Evolutionary conservation across 2,113 vertebrate genomes (phyloP), one percentile per base, ranked within the genome.

Genomic region (Takifugu flavidus): DNA sequence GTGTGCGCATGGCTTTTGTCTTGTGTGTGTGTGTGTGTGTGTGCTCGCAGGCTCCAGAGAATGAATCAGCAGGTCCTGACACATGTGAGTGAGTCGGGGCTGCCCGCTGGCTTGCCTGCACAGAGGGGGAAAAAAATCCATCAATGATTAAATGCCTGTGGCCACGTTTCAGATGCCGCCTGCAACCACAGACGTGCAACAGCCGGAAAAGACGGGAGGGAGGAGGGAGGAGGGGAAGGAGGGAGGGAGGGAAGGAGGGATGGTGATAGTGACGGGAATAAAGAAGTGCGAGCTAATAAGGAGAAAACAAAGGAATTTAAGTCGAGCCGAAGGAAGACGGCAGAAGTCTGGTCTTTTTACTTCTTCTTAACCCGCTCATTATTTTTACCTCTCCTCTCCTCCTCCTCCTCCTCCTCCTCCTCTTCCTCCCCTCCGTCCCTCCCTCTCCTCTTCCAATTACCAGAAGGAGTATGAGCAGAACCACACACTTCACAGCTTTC

Each of bases 401-500:
- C 66, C 57, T 76, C 77, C 64, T 65, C 56, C 75, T 78, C 78
- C 80, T 86, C 71, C 65, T 65, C 66, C 52, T 50, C 78, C 61
- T 29, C 58, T 13, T 49, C n/a, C 64, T 25, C 57, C 5, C 25
- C 11, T 56, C 56, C 28, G 6, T 61, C 50, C 42, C 26, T 49
- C 56, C 45, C 71, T 51, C 85, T 85, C 80, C 82, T 87, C 83
- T 83, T 88, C 89, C 90, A 91, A 92, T 91, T 92, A 91, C 86
- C 78, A 87, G 75, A 84, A 90, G 88, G 78, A 89, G 86, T 85
- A 85, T 74, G 87, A 88, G 87, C 89, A 90, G 88, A 91, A 89
- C 84, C 83, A 75, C 86, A 90, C 91, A 92, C 90, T 90, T 91
- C 91, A 91, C 88, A 90, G 90, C 91, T 89, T 91, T 90, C 89